Percentiles rank a stretch among this genome's conserved stretches.
phyloP scores from a whole-genome alignment of 1,140 invertebrate genomes.

The Carcinoscorpius rotundicauda region DNA sequence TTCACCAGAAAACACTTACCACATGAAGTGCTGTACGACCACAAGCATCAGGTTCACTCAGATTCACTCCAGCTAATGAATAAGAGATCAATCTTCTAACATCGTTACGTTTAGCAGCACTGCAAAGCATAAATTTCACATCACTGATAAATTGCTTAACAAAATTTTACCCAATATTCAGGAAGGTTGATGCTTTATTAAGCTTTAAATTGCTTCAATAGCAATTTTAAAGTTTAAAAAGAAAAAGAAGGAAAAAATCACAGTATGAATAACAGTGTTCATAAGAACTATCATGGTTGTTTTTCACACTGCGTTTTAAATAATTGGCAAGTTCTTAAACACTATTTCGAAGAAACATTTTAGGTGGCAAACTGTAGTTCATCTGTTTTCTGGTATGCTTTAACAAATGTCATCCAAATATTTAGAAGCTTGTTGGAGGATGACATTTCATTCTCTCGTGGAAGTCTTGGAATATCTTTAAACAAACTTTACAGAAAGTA shows the following conservation, averaged over 20 bases:
- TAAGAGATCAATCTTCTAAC: conserved; percentile 44
- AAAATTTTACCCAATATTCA: neutral
- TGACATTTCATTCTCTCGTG: too few species aligned
- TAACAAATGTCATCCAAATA: too few species aligned
- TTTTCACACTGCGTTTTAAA: too few species aligned
- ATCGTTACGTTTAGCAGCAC: conserved; percentile 39
- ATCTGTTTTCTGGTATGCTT: too few species aligned
- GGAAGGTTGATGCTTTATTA: too few species aligned
- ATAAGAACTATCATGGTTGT: too few species aligned
- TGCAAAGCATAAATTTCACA: conserved; percentile 14
- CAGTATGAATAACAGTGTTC: neutral
- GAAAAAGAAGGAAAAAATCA: conserved; percentile 12
- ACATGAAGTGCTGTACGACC: conserved; percentile 27
- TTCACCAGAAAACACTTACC: conserved; percentile 26
- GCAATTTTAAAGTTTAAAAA: neutral
- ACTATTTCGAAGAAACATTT: too few species aligned
- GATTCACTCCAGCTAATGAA: conserved; percentile 46
- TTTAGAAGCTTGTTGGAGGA: too few species aligned
- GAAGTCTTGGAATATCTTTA: too few species aligned
- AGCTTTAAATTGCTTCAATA: neutral
- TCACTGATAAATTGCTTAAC: neutral
- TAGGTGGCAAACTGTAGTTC: too few species aligned
- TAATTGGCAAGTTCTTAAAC: too few species aligned
- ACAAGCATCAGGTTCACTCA: conserved; percentile 36
- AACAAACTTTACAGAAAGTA: too few species aligned